A percentile compares a stretch with the other conserved stretches of the same genome.
phyloP scores from a whole-genome alignment of 2,113 vertebrate species.

The Sus scrofa region T2T-Sscrofa CM000812.6:63920501-63921000 shows the following conservation, averaged over 20 bases:
- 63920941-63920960: background rate
- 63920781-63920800: background rate
- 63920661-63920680: background rate
- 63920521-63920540: background rate
- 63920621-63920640: background rate
- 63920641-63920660: background rate
- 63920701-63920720: background rate
- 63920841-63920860: background rate
- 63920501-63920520: background rate
- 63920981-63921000: background rate
- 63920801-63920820: background rate
- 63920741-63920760: background rate
- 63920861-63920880: conserved; percentile 30
- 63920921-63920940: background rate
- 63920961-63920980: background rate
- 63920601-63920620: background rate
- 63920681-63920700: background rate
- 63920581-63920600: background rate
- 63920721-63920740: background rate
- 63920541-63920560: background rate
- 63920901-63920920: background rate
- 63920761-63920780: background rate
- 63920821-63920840: background rate
- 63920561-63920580: background rate
- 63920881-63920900: background rate